Evolutionary conservation across 2,797 vertebrate species (phyloP), one percentile per base, ranked within the genome.

Genomic region (Pantherophis vulpinus): DNA sequence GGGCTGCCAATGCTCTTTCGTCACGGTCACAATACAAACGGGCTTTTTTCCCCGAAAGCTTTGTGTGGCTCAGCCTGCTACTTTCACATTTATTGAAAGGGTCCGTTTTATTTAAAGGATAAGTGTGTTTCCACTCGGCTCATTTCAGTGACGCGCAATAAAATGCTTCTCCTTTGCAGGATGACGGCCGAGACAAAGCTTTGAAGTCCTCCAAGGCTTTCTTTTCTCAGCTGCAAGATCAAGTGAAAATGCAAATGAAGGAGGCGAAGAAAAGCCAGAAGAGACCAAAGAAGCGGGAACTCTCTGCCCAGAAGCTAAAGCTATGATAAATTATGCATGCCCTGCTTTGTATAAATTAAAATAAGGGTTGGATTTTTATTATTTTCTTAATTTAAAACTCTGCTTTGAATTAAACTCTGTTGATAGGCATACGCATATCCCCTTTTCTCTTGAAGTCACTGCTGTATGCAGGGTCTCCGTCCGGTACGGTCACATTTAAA

Each of bases 211-310:
- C 99, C 91, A 98, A 98, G 90, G 98, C 99, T 1, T 99, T 99
- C 98, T 99, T 99, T 97, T 98, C 99, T 88, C 98, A 99, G 95
- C 97, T 99, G 89, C 99, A 99, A 97, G 99, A 99, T 96, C 99
- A 99, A 97, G 99, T 99, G 11, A 99, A 98, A 98, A 98, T 98
- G 97, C 98, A 99, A 97, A 98, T 99, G 95, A 98, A 97, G 96
- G 98, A 98, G 58, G 97, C 97, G n/a, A 99, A 98, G 94, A 97
- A 98, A 92, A 95, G 95, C 91, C 96, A 97, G 32, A 97, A 98
- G 96, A 99, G 98, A 96, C 98, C 98, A 93, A 99, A 99, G 97
- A 98, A 98, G 93, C 98, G 98, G 94, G 95, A 98, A n/a, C 51
- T 99, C 86, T 99, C 99, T 95, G 98, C 95, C 96, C 98, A 98